phyloP scores from a whole-genome alignment of 1,140 invertebrate species.

The Drosophila bocki region DNA sequence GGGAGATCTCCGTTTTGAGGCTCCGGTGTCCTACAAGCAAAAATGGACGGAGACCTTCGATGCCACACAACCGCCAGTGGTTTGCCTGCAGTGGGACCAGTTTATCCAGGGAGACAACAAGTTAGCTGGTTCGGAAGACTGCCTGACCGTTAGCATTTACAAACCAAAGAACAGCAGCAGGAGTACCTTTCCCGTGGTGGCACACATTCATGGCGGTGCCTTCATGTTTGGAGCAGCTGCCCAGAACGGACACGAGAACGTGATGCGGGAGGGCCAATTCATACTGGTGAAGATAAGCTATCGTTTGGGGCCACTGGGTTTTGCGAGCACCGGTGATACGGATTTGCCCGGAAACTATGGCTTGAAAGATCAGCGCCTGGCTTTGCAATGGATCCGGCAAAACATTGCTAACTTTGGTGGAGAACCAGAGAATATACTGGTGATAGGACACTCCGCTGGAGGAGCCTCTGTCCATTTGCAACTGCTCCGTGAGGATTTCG shows the following conservation, averaged over 20 bases:
- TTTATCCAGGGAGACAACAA: slow-evolving; percentile 44
- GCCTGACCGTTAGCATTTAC: slow-evolving; percentile 83
- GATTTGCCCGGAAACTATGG: slow-evolving; percentile 88
- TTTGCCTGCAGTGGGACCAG: slow-evolving; percentile 68
- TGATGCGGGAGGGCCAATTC: slow-evolving; percentile 87
- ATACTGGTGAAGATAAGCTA: slow-evolving; percentile 89
- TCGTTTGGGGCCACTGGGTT: slow-evolving; percentile 88
- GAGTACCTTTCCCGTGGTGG: slow-evolving; percentile 84
- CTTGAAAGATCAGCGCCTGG: slow-evolving; percentile 88
- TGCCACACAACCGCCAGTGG: slow-evolving; percentile 45
- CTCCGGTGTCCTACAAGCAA: slow-evolving; percentile 33
- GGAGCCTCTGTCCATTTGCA: slow-evolving; percentile 88
- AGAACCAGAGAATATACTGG: slow-evolving; percentile 87
- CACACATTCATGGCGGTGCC: slow-evolving; percentile 86
- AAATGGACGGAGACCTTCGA: slow-evolving; percentile 52
- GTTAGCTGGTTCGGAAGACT: slow-evolving; percentile 77
- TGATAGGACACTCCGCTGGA: slow-evolving; percentile 87
- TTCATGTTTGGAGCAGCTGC: slow-evolving; percentile 85
- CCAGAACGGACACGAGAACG: slow-evolving; percentile 85
- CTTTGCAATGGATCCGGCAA: slow-evolving; percentile 88
- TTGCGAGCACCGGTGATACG: slow-evolving; percentile 87
- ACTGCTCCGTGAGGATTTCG: slow-evolving; percentile 86
- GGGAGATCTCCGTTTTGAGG: slow-evolving; percentile 83
- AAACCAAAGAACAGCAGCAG: slow-evolving; percentile 57
- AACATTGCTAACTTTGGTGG: slow-evolving; percentile 88